Evolutionary conservation across 2,888 invertebrate species (phyloP).

Genomic region (Callimorpha dominula): DNA sequence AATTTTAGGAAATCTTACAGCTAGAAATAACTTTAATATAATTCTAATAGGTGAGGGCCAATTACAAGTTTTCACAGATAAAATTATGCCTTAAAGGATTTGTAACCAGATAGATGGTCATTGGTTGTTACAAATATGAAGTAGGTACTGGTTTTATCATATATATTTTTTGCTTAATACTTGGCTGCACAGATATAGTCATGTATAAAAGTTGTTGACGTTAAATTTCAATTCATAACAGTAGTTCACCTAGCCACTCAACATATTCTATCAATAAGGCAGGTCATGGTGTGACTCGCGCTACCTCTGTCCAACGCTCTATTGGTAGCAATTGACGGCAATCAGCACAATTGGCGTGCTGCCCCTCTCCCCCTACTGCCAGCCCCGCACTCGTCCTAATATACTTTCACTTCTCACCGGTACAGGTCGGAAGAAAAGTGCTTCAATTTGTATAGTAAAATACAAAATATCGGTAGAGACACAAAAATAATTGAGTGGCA

Average conservation of each 20-base stretch:
- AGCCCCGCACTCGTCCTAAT: slow-evolving; percentile 50
- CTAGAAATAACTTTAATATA: no score
- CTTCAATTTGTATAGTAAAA: not conserved
- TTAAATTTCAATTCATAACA: not conserved
- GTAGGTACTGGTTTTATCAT: no score
- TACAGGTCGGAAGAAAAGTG: slow-evolving; percentile 61
- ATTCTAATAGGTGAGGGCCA: no score
- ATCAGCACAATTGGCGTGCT: slow-evolving; percentile 80
- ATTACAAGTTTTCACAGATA: no score
- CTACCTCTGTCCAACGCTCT: slow-evolving; percentile 63
- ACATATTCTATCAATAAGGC: slow-evolving; percentile 42
- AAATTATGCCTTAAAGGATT: no score
- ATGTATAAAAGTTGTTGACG: no score
- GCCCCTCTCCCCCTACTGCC: slow-evolving; percentile 42
- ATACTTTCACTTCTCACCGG: slow-evolving; percentile 83
- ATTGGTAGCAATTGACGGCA: slow-evolving; percentile 81
- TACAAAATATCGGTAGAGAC: no score
- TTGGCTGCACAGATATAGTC: no score
- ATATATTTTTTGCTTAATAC: not conserved
- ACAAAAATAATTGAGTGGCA: no score
- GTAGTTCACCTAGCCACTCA: slow-evolving; percentile 13
- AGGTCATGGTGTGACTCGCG: slow-evolving; percentile 52
- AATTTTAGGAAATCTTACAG: no score
- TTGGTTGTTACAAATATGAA: no score
- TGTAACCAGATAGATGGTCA: no score